phyloP scores from a whole-genome alignment of 2,888 invertebrate genomes.

The Oxyteleia sp. region DNA sequence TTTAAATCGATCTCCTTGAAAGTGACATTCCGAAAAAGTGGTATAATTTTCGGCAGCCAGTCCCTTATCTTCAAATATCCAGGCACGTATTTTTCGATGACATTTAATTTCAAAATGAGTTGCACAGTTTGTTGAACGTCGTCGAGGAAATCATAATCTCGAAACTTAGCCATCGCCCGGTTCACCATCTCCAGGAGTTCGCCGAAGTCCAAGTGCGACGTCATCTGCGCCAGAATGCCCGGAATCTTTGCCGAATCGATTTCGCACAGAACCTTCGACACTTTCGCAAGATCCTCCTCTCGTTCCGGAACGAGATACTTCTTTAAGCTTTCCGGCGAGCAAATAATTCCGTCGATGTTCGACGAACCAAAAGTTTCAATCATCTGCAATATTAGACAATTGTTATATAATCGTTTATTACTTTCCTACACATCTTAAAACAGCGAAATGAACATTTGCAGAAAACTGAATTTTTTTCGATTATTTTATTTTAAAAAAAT shows the following conservation, averaged over 20 bases:
- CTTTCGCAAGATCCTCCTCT: constrained; percentile 78
- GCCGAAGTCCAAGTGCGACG: constrained; percentile 88
- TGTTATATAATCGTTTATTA: too few relatives aligned
- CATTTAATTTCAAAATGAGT: constrained; percentile 88
- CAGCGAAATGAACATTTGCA: too few relatives aligned
- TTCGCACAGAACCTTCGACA: constrained; percentile 88
- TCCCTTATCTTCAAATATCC: constrained; percentile 86
- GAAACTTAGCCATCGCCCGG: constrained; percentile 87
- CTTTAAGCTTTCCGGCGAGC: constrained; percentile 81
- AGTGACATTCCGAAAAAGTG: constrained; percentile 79
- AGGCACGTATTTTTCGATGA: constrained; percentile 88
- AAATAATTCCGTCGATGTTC: constrained; percentile 81
- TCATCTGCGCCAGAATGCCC: constrained; percentile 87
- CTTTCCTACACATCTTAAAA: too few relatives aligned
- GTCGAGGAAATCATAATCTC: constrained; percentile 88
- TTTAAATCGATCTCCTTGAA: constrained; percentile 81
- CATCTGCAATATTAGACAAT: constrained; percentile 67
- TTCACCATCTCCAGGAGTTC: constrained; percentile 89
- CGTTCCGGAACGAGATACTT: constrained; percentile 80
- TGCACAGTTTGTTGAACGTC: constrained; percentile 87
- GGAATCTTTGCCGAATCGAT: constrained; percentile 87
- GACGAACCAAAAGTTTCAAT: constrained; percentile 82
- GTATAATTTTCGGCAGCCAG: constrained; percentile 83
- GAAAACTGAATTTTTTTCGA: too few relatives aligned
- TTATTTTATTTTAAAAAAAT: too few relatives aligned